Base-by-base conservation (phyloP, 1,140 invertebrate genomes). In the Cheumatopsyche charites region DNA sequence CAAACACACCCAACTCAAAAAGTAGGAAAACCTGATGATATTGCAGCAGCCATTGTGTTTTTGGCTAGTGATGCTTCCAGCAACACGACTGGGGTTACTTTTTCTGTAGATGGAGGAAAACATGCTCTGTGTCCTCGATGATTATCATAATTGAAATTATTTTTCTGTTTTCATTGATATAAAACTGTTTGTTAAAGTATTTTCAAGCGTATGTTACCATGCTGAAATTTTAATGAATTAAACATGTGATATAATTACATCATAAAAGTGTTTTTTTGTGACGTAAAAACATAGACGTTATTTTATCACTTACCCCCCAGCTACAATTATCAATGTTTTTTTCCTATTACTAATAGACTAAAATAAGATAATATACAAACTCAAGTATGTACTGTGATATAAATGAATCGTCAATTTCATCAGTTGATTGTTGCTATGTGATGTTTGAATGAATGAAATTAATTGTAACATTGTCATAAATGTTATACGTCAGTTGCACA, bases 21-120 rank as follows among this genome's bases (percentile, higher is more conserved):
- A 42, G 85, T 90, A 0, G 94, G 94, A 7, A 79, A 90, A 70
- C 83, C 87, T 5, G 83, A 88, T 1, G 94, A 96, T 84, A 92
- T 95, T 1, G 93, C 94, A 0, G 85, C 86, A 21, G 84, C 91
- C 0, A 94, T 96, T 77, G 90, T 90, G 13, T 96, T 94, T 81
- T 80, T 96, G 23, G 94, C 94, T 0, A 93, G 91, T 52, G 89
- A 92, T 55, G 4, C 88, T 73, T 87, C 94, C 6, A 91, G 88
- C 71, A 95, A 93, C 77, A 92, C 92, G 9, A 96, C 94, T 52
- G 94, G 94, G 11, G 90, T 86, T 4, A 90, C 86, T 63, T 69
- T 96, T 19, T 88, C 92, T 6, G 90, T 96, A 3, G 94, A 96
- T 84, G 94, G 94, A 72, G 93, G 93, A 5, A 82, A 91, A 72